Conservation (phyloP, 2,113 vertebrate genomes). For the Hystrix cristata region DNA sequence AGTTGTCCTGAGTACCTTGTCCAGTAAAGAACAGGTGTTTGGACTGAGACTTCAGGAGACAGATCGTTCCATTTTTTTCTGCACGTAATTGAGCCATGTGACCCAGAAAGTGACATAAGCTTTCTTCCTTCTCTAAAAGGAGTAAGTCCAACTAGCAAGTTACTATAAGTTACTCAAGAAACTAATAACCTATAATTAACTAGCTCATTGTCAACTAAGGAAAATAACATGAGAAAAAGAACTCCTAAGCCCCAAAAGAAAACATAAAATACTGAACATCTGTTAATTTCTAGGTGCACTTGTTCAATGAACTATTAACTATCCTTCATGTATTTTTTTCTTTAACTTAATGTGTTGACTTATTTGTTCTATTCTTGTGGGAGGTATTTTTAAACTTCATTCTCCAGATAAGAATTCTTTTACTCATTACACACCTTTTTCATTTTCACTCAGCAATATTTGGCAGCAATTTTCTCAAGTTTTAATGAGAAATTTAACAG, state of each 20-base stretch:
- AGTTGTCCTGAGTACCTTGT: not conserved
- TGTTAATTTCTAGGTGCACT: not conserved
- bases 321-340: not conserved
- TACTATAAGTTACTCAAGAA: not conserved
- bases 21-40: not conserved
- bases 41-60: not conserved
- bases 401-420: not conserved
- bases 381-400: not conserved
- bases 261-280: not conserved
- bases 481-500: not conserved
- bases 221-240: not conserved
- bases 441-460: not conserved
- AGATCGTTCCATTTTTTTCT: not conserved
- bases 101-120: not conserved
- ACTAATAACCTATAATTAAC: not conserved
- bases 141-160: not conserved
- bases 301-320: not conserved
- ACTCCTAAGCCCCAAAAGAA: not conserved
- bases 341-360: not conserved
- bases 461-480: not conserved
- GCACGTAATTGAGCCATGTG: not conserved
- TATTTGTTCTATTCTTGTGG: not conserved
- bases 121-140: not conserved
- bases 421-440: not conserved
- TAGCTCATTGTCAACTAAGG: not conserved